Evolutionary conservation across 1,140 invertebrate genomes (phyloP).

Genomic region (Zaprionus nigranus): DNA sequence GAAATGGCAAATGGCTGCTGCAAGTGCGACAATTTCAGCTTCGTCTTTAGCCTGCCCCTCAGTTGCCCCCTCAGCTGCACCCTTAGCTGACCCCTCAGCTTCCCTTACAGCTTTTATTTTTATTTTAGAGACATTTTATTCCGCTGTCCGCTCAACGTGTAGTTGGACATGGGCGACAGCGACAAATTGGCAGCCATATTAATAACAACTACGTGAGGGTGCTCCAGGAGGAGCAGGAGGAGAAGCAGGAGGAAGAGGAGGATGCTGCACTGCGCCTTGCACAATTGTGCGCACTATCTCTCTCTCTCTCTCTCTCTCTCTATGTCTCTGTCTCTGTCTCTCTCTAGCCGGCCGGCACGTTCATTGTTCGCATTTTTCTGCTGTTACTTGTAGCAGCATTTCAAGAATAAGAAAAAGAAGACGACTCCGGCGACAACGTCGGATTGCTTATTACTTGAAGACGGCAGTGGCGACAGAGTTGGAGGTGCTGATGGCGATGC

Average conservation of each 20-base stretch:
- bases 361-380: slow-evolving; percentile 75
- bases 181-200: slow-evolving; percentile 81
- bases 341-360: slow-evolving; percentile 47
- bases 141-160: slow-evolving; percentile 37
- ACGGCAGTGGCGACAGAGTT: slow-evolving; percentile 11
- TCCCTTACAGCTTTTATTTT: slow-evolving; percentile 34
- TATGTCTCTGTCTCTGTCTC: not conserved
- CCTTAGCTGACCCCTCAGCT: not conserved
- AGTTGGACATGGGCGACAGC: slow-evolving; percentile 51
- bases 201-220: slow-evolving; percentile 69
- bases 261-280: slow-evolving; percentile 27
- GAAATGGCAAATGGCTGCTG: slow-evolving; percentile 73
- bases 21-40: slow-evolving; percentile 77
- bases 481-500: slow-evolving; percentile 29
- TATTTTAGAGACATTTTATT: slow-evolving; percentile 76
- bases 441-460: slow-evolving; percentile 68
- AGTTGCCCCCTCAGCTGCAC: too few relatives aligned
- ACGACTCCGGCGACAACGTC: slow-evolving; percentile 37
- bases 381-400: slow-evolving; percentile 78
- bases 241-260: not conserved
- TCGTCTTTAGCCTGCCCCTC: slow-evolving; percentile 27
- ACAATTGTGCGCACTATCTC: slow-evolving; percentile 55
- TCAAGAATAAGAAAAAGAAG: slow-evolving; percentile 49
- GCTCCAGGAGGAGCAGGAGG: not conserved
- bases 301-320: not conserved